These are phyloP conservation scores for Cephus pulcher DNA, from an alignment of 2,888 invertebrate genomes.

Conservation along the genomic window DNA sequence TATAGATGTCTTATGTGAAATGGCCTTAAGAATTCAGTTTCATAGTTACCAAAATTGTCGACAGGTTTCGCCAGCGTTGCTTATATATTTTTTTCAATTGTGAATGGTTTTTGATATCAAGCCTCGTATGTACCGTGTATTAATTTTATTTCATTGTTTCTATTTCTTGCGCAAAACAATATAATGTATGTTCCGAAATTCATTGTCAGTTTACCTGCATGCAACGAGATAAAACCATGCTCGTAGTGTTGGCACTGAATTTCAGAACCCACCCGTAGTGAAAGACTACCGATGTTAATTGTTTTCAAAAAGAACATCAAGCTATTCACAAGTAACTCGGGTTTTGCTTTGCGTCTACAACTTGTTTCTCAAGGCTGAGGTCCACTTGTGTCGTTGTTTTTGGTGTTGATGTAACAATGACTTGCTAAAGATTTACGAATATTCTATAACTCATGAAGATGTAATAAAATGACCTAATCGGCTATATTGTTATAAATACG, in stretches of 20 bases:
- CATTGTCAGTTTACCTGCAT: too few species aligned
- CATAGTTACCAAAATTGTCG: neutral
- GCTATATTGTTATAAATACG: neutral
- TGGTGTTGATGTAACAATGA: neutral
- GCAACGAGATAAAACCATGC: too few species aligned
- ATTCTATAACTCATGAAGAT: neutral
- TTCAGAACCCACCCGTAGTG: neutral
- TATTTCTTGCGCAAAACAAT: too few species aligned
- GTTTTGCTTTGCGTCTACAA: neutral
- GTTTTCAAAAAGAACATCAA: neutral
- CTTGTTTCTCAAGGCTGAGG: neutral
- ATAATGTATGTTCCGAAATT: too few species aligned
- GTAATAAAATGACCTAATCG: neutral
- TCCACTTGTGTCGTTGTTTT: neutral
- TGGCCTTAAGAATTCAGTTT: neutral
- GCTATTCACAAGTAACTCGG: neutral
- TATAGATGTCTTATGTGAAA: neutral
- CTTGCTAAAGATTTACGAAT: neutral
- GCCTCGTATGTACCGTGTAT: too few species aligned
- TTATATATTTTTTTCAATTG: too few species aligned
- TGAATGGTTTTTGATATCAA: too few species aligned
- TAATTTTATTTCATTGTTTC: too few species aligned
- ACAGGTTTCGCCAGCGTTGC: neutral
- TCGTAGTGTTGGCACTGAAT: too few species aligned
- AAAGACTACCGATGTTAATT: neutral